These are phyloP conservation scores for Biston betularia DNA, from an alignment of 2,888 invertebrate species.

Conservation along the genomic window DNA sequence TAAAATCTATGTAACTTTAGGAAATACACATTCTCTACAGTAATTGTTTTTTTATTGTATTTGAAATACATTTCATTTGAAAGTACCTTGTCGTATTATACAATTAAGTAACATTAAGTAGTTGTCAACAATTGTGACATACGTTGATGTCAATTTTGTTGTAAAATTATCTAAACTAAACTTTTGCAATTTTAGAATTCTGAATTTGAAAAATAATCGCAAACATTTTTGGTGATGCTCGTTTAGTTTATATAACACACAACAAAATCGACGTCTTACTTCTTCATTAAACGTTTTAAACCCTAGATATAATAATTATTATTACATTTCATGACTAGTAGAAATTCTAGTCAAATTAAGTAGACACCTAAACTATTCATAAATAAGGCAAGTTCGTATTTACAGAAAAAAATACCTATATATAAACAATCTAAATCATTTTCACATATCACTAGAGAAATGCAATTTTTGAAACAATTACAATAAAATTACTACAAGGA, in stretches of 20 bases:
- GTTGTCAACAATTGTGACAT: constrained; percentile 27
- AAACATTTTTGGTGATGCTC: too few relatives aligned
- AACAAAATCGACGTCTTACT: neutral
- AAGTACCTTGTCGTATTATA: constrained; percentile 16
- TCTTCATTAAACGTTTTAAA: constrained; percentile 1
- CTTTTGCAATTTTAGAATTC: neutral
- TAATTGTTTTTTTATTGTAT: constrained; percentile 10
- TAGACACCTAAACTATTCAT: constrained; percentile 71
- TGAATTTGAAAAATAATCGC: too few relatives aligned
- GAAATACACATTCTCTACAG: constrained; percentile 23
- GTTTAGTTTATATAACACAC: too few relatives aligned
- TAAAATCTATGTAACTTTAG: constrained; percentile 22
- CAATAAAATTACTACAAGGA: constrained; percentile 55
- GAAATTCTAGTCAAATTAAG: constrained; percentile 79
- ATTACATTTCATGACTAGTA: constrained; percentile 77
- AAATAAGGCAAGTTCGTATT: constrained; percentile 79
- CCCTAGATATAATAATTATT: constrained; percentile 44
- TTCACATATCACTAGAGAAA: constrained; percentile 69
- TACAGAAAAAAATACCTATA: constrained; percentile 72
- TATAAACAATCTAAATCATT: constrained; percentile 69
- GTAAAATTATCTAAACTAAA: neutral
- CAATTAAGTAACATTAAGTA: constrained; percentile 20
- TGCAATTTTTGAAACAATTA: constrained; percentile 69
- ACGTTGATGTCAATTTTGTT: neutral
- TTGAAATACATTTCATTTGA: constrained; percentile 20